Evolutionary conservation across 2,113 vertebrate species (phyloP).

Genomic region (Picathartes gymnocephalus): DNA sequence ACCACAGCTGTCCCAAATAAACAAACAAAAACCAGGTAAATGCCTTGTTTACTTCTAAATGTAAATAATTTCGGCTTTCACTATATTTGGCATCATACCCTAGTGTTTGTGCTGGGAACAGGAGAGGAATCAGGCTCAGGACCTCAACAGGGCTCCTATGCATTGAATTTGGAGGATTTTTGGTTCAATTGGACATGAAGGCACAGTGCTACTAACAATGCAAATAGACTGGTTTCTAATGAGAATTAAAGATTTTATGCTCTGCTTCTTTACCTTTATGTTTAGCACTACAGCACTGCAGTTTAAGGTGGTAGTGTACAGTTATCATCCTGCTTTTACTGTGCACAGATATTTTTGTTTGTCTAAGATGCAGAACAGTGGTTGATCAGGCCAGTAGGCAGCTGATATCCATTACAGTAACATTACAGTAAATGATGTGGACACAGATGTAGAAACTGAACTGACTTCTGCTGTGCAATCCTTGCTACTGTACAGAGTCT

Average conservation of each 20-base stretch:
- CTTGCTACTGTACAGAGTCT: rapidly evolving
- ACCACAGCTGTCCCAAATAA: neutral
- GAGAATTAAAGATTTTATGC: neutral
- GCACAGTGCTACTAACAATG: neutral
- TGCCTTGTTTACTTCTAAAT: neutral
- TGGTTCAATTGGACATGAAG: neutral
- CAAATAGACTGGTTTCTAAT: neutral
- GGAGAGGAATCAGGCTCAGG: neutral
- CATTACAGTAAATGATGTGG: neutral
- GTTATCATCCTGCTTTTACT: neutral
- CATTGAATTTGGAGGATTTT: neutral
- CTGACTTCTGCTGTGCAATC: neutral
- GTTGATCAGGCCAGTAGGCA: neutral
- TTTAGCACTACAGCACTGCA: neutral
- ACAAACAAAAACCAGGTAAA: neutral
- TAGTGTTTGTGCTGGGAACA: neutral
- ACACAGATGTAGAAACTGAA: neutral
- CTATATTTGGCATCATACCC: neutral
- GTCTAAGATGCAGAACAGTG: neutral
- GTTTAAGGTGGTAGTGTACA: neutral
- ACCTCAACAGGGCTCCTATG: neutral
- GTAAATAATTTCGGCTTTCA: neutral
- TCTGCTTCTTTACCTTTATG: neutral
- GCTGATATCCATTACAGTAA: neutral
- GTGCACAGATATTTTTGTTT: neutral